Percentiles rank a stretch among this genome's conserved stretches.
These are phyloP conservation scores for Drosophila insularis DNA, from an alignment of 1,140 invertebrate species.

Conservation along the genomic window DNA sequence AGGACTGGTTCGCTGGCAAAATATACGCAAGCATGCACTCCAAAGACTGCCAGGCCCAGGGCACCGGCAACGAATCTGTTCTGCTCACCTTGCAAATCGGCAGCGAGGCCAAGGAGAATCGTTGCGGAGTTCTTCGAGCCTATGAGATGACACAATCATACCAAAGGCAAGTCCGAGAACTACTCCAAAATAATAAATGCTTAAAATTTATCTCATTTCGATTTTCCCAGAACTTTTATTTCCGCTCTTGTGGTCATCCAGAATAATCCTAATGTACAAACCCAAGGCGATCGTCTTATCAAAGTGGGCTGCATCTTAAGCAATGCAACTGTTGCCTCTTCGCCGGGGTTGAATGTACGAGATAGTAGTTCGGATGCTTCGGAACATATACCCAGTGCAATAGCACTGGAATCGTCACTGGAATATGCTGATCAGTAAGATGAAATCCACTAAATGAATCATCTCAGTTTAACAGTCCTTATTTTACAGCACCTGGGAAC, in stretches of 20 bases:
- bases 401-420: slow-evolving; percentile 73
- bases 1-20: slow-evolving; percentile 84
- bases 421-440: slow-evolving; percentile 70
- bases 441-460: neutral
- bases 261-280: slow-evolving; percentile 87
- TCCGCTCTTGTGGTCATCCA: slow-evolving; percentile 86
- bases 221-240: slow-evolving; percentile 83
- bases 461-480: neutral
- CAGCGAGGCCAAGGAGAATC: slow-evolving; percentile 74
- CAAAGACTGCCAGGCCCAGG: slow-evolving; percentile 84
- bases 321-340: slow-evolving; percentile 47
- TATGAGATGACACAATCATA: slow-evolving; percentile 75
- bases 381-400: slow-evolving; percentile 67
- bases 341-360: slow-evolving; percentile 18
- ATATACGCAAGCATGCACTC: slow-evolving; percentile 86
- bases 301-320: slow-evolving; percentile 85
- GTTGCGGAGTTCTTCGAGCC: slow-evolving; percentile 73
- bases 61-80: slow-evolving; percentile 66
- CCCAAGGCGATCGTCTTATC: slow-evolving; percentile 86
- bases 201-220: slow-evolving; percentile 27
- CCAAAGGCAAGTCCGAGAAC: slow-evolving; percentile 42
- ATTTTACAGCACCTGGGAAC: neutral
- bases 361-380: slow-evolving; percentile 48
- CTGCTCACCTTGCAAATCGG: slow-evolving; percentile 68
- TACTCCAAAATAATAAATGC: neutral